Base-by-base conservation (phyloP, 37 sponge, comb jelly and placozoan genomes). In the Halisarca cf. caerulea region DNA sequence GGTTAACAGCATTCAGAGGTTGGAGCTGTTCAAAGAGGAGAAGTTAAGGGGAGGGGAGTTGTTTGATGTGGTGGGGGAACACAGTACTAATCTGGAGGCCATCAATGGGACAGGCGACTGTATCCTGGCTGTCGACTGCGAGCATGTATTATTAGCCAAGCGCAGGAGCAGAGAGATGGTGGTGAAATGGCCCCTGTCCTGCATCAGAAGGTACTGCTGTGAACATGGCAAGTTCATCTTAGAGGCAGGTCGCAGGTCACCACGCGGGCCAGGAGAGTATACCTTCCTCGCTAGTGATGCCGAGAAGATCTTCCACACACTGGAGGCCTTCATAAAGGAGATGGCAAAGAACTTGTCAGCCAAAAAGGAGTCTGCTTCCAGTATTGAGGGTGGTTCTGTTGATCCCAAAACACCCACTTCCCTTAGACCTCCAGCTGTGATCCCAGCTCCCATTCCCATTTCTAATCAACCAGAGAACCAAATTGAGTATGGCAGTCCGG, bases 221-320 rank as follows among this genome's bases (percentile, higher is more conserved):
- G 90, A 79, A 0, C 45, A 75, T 7, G 78, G 72, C 2, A n/a
- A 80, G 58, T 89, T 93, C 75, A 83, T 79, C 0, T 84, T 93
- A 32, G 47, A 60, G 32, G 77, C 90, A 20, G 93, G 93, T 15
- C 58, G 90, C 36, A 59, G 84, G 20, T 83, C 95, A 0, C 95
- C 95, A 0, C 83, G 87, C 34, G 95, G 95, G 3, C 86, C 83
- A 28, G 95, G 95, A 0, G 47, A 60, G 6, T 95, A 88, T 58
- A 34, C 62, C 0, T 95, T 95, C 44, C 21, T 57, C 39, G 85
- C 90, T 20, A 34, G 17, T 27, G 81, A 89, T 18, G 88, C 85
- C 2, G 85, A 79, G 9, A 68, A 81, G 21, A 85, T 95, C 3
- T 92, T 80, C 45, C 20, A 68, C 0, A 73, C 39, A 5, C 25